Evolutionary conservation across 2,113 vertebrate genomes (phyloP).

Genomic region (Rhabdornis inornatus): DNA sequence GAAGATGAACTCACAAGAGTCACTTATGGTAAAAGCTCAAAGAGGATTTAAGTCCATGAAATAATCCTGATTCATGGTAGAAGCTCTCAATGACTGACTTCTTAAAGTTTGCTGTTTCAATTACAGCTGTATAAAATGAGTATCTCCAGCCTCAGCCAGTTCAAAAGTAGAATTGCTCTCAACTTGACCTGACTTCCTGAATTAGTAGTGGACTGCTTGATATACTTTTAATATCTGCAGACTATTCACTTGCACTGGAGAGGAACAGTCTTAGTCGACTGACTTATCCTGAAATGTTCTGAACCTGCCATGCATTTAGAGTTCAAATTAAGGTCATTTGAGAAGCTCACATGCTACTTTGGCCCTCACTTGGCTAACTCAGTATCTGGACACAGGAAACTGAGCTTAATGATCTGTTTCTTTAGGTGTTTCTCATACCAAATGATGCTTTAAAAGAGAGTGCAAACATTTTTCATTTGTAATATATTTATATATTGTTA

Average conservation of each 20-base stretch:
- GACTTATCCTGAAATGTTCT: background rate
- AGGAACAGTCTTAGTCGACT: background rate
- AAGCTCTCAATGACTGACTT: background rate
- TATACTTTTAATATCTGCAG: background rate
- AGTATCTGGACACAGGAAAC: background rate
- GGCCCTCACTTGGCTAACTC: background rate
- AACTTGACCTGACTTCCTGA: background rate
- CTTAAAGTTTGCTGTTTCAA: background rate
- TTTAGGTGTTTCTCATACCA: background rate
- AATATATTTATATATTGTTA: background rate
- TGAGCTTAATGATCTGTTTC: background rate
- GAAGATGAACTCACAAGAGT: background rate
- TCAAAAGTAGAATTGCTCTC: background rate
- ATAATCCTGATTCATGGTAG: background rate
- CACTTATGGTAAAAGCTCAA: background rate
- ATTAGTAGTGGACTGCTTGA: background rate
- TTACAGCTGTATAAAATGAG: background rate
- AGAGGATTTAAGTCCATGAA: background rate
- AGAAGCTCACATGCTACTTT: background rate
- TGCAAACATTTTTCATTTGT: background rate
- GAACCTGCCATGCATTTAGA: background rate
- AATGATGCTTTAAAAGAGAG: background rate
- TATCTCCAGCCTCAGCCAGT: background rate
- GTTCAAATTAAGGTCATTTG: constrained; percentile 25
- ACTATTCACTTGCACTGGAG: background rate